Evolutionary conservation across 2,797 vertebrate species (phyloP), one percentile per base, ranked within the genome.

Genomic region (Caiman crocodilus): DNA sequence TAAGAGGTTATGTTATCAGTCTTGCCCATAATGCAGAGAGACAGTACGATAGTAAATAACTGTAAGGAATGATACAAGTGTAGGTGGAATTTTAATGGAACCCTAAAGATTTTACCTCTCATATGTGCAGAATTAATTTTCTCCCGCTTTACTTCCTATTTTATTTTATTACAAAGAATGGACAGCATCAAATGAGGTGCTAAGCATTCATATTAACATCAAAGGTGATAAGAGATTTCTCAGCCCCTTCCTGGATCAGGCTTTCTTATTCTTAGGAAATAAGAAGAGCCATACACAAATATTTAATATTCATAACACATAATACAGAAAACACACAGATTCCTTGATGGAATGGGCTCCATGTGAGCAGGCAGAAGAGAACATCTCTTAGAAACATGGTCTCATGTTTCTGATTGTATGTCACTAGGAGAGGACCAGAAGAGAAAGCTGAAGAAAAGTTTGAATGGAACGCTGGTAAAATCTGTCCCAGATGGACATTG

Each of bases 291-390:
- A 88, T 79, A 95, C 78, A 88, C 76, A 96, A 92, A 90, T 94
- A 96, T 90, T 90, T 93, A 58, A 58, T 90, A 94, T 61, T 76
- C 86, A 89, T 89, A 63, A 89, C 57, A 64, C 90, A 79, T 6
- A 32, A 92, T 12, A 87, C 26, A 88, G 28, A 86, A 94, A 79
- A 91, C 2, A 59, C 15, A 71, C 3, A 35, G 7, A 78, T 50
- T 50, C 42, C 42, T 50, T 50, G 42, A 50, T 50, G 42, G 0
- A 57, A 56, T 79, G 80, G 13, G 67, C 67, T 95, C 61, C 75
- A 93, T 91, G 87, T 74, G 61, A 94, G 86, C 63, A 26, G 50
- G 75, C 26, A 93, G 50, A 93, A 94, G 94, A 91, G 77, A 20
- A 50, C 89, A 91, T 87, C 94, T 71, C 30, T 85, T 92, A 87